Percentiles rank a stretch among this genome's conserved stretches.
phyloP scores from a whole-genome alignment of 2,888 invertebrate genomes.

The Melangyna quadrimaculata region DNA sequence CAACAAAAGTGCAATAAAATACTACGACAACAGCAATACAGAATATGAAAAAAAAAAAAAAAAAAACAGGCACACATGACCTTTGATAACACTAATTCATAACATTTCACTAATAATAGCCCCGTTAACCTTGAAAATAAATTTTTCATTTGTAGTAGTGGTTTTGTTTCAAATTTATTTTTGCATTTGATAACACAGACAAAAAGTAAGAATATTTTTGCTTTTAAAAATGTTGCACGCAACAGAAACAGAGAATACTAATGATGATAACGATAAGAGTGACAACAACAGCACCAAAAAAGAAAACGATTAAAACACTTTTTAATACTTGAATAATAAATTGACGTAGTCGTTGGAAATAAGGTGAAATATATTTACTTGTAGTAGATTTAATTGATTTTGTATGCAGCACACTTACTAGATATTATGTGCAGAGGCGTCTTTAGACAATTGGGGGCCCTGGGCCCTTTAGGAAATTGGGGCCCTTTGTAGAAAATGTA shows the following conservation, averaged over 20 bases:
- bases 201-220: conserved; percentile 22
- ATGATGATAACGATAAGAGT: conserved; percentile 21
- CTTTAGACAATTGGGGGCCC: too few relatives aligned
- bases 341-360: background rate
- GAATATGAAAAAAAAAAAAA: background rate
- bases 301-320: background rate
- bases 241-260: conserved; percentile 6
- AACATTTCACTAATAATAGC: conserved; percentile 32
- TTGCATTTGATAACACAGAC: conserved; percentile 11
- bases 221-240: conserved; percentile 47
- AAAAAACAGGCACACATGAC: conserved; percentile 45
- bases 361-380: background rate
- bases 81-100: conserved; percentile 58
- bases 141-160: background rate
- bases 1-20: conserved; percentile 37
- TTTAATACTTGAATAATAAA: background rate
- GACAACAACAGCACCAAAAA: background rate
- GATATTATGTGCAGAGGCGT: too few relatives aligned
- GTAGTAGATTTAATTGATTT: too few relatives aligned
- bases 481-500: too few relatives aligned
- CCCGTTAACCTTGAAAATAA: conserved; percentile 46
- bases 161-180: conserved; percentile 14
- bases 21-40: background rate
- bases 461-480: too few relatives aligned
- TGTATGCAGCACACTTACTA: too few relatives aligned